Conservation (phyloP, 2,888 invertebrate genomes). For the Apotomis capreana region DNA sequence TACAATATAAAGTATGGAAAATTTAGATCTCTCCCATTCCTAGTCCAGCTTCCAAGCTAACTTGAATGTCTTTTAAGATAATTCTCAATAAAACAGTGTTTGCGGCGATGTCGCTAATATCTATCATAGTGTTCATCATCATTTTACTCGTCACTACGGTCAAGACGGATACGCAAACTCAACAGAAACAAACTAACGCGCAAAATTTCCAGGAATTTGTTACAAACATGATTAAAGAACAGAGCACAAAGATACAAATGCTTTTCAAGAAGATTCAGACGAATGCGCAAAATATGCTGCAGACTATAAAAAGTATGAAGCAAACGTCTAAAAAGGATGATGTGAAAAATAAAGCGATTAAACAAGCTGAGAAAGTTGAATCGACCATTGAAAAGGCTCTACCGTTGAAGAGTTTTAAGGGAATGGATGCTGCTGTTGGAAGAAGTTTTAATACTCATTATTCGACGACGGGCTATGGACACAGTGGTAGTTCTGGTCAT, state of each 20-base stretch:
- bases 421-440: constrained; percentile 48
- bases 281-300: constrained; percentile 69
- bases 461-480: constrained; percentile 65
- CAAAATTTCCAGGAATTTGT: constrained; percentile 69
- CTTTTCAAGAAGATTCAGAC: constrained; percentile 70
- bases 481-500: constrained; percentile 51
- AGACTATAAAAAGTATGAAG: constrained; percentile 66
- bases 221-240: constrained; percentile 69
- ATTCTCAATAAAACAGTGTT: constrained; percentile 52
- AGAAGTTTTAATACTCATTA: constrained; percentile 69
- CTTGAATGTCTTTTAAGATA: constrained; percentile 66
- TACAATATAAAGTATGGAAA: constrained; percentile 58
- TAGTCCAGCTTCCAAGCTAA: constrained; percentile 45
- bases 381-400: constrained; percentile 44
- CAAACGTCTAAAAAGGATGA: constrained; percentile 46
- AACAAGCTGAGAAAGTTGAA: constrained; percentile 30
- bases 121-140: constrained; percentile 60
- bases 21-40: constrained; percentile 52
- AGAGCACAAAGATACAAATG: constrained; percentile 69
- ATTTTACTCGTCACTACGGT: constrained; percentile 60
- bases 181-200: constrained; percentile 51
- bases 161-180: constrained; percentile 58
- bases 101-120: constrained; percentile 68
- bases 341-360: constrained; percentile 25
- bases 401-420: constrained; percentile 46